Percentiles rank a stretch among this genome's conserved stretches.
phyloP scores from a whole-genome alignment of 2,888 invertebrate species.

The Caenorhabditis panamensis region DNA sequence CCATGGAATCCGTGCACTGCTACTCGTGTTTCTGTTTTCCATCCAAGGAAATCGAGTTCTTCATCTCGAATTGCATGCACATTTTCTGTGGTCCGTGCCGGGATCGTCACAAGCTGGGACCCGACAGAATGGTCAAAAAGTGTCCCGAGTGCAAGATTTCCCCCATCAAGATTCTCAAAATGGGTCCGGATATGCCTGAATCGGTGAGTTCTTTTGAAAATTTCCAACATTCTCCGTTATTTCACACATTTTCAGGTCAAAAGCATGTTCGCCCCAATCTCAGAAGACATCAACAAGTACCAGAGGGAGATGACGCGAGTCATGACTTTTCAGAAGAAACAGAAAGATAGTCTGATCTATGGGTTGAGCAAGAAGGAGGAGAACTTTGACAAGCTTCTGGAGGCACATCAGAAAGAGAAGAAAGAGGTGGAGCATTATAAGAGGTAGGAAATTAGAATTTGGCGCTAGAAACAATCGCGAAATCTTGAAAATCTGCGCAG shows the following conservation, averaged over 20 bases:
- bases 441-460: constrained; percentile 16
- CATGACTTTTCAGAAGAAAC: constrained; percentile 34
- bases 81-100: constrained; percentile 35
- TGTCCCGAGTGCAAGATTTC: constrained; percentile 18
- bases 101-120: background rate
- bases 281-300: constrained; percentile 4
- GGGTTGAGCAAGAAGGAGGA: constrained; percentile 33
- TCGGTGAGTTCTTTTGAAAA: constrained; percentile 11
- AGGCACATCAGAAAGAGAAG: constrained; percentile 21
- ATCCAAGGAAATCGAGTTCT: constrained; percentile 40
- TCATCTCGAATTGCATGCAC: constrained; percentile 48
- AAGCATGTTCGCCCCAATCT: constrained; percentile 36
- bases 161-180: constrained; percentile 28
- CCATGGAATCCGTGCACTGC: constrained; percentile 51
- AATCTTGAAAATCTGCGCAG: too few relatives aligned
- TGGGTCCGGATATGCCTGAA: constrained; percentile 40
- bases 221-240: background rate
- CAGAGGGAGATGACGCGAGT: constrained; percentile 7
- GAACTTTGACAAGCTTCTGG: constrained; percentile 17
- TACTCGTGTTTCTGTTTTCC: constrained; percentile 42
- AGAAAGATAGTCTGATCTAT: constrained; percentile 7
- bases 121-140: background rate
- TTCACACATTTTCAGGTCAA: constrained; percentile 35
- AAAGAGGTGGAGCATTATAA: constrained; percentile 33
- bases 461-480: background rate